These are phyloP conservation scores for Sebastes fasciatus DNA, from an alignment of 2,113 vertebrate species.

Conservation along the genomic window DNA sequence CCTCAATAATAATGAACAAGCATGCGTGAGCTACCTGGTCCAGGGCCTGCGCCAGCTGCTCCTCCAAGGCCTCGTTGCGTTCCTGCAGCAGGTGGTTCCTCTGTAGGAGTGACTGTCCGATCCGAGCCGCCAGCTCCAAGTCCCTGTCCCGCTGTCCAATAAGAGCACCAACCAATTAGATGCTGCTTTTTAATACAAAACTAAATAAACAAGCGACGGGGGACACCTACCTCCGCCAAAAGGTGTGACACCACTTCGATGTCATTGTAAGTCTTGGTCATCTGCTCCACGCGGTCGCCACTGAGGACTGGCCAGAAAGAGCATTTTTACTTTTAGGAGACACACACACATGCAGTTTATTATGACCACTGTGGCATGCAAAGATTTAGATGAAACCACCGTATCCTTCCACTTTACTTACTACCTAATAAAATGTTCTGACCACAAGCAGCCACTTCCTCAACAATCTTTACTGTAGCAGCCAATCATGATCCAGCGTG, in stretches of 20 bases:
- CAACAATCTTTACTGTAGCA: neutral
- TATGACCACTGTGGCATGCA: neutral
- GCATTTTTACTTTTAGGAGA: neutral
- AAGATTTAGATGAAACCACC: neutral
- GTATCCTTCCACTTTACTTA: conserved; percentile 2
- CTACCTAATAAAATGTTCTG: neutral
- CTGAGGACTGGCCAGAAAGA: conserved; percentile 87
- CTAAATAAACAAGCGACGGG: neutral
- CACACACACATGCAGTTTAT: neutral
- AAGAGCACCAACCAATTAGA: conserved; percentile 21
- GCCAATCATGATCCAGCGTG: neutral
- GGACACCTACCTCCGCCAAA: conserved; percentile 89
- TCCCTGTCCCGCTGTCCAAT: conserved; percentile 91
- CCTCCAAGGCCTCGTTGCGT: conserved; percentile 93
- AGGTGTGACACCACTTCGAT: conserved; percentile 93
- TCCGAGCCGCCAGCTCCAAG: conserved; percentile 95
- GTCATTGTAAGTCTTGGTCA: conserved; percentile 92
- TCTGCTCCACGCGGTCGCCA: conserved; percentile 89
- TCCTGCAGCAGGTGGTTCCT: conserved; percentile 93
- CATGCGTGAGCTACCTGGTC: conserved; percentile 87
- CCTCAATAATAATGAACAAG: neutral
- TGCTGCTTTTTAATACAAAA: neutral
- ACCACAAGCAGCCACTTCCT: conserved; percentile 51
- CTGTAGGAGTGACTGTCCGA: conserved; percentile 96
- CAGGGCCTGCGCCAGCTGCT: conserved; percentile 91